Base-by-base conservation (phyloP, 2,888 invertebrate species). In the Callinectes sapidus region DNA sequence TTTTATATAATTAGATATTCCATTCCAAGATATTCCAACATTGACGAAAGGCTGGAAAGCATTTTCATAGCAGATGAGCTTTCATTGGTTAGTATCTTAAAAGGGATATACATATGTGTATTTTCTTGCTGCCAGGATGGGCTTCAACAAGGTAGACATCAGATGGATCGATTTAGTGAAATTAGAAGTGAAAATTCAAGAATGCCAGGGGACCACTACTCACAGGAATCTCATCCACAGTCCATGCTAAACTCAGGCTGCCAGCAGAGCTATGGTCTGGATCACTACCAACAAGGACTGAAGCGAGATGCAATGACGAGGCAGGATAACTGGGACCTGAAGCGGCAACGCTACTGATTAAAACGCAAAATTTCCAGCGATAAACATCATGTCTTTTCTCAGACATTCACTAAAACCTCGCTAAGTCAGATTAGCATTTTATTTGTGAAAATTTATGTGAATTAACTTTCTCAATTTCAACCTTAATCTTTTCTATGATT, bases 241-340 rank as follows among this genome's bases (percentile, higher is more conserved):
- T 32, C 81, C 32, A 81, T 81, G 81, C 81, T 81, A 35, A 81
- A 81, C 81, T 81, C 81, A 77, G 28, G 71, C 71, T 77, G 71
- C 71, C 71, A 28, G 81, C 81, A 32, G 35, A 81, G 16, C 81
- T 81, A 81, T 81, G 81, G 81, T n/a, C 81, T 81, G 81, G 81
- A 81, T 16, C 32, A 81, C 16, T 81, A 81, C 81, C 81, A 81
- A n/a, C 81, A 81, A n/a, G 81, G 81, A 81, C 81, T 81, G n/a
- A 81, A 81, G 81, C 32, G 81, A 81, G 81, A 81, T 35, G 13
- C 81, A 32, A 81, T 81, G 81, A 81, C 81, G 13, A 81, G 32
- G 35, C 81, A 81, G 32, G 81, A 81, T 81, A 81, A 81, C 35
- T 81, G 81, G 81, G 81, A 81, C 81, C 81, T 81, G 81, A 81